phyloP scores from a whole-genome alignment of 2,113 vertebrate species.

The Smithornis capensis region DNA sequence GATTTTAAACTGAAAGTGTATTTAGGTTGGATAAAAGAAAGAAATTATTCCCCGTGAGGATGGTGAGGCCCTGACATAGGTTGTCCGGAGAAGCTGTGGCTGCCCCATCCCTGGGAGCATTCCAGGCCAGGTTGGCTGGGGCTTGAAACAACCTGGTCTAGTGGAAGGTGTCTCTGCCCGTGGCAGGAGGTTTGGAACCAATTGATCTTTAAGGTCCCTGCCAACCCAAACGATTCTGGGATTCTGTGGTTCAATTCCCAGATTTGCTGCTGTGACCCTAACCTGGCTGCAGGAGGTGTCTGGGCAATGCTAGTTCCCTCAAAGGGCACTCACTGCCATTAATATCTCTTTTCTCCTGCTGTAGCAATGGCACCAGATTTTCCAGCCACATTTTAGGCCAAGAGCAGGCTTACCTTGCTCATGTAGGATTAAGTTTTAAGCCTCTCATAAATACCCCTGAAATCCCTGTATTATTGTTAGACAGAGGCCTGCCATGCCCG shows the following conservation, averaged over 20 bases:
- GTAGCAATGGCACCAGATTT: constrained; percentile 30
- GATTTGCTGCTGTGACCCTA: not conserved
- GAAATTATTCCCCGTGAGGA: not conserved
- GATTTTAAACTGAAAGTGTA: not conserved
- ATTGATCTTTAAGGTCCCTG: not conserved
- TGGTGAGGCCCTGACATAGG: not conserved
- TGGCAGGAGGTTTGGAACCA: not conserved
- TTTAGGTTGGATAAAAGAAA: not conserved
- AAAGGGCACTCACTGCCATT: accelerated
- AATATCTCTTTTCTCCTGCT: not conserved
- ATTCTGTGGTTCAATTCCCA: not conserved
- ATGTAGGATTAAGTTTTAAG: constrained; percentile 63
- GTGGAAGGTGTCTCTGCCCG: not conserved
- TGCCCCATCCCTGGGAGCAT: not conserved
- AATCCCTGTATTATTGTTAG: constrained; percentile 61
- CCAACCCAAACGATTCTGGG: not conserved
- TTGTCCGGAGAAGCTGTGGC: not conserved
- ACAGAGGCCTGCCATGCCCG: not conserved
- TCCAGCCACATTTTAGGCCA: constrained; percentile 22
- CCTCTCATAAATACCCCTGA: constrained; percentile 55
- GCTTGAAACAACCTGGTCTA: not conserved
- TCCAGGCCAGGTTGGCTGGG: not conserved
- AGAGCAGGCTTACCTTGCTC: constrained; percentile 62
- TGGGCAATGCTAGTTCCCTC: not conserved
- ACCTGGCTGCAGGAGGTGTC: not conserved